A percentile compares a stretch with the other conserved stretches of the same genome.
Conservation (phyloP, 2,113 vertebrate genomes). For the Aix galericulata region DNA sequence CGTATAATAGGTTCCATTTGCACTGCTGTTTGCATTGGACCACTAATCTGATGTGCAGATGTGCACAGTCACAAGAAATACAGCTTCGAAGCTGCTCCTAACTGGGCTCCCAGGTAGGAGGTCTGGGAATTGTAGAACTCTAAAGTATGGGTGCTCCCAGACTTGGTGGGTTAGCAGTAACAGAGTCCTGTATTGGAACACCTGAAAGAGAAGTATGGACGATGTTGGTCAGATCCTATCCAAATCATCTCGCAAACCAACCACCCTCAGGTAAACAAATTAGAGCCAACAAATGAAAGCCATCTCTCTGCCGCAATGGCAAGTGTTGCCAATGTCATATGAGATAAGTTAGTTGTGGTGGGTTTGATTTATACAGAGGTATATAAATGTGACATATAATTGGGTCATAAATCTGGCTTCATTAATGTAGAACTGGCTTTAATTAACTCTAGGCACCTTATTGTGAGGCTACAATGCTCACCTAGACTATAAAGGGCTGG, state of each 20-base stretch:
- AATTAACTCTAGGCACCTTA: constrained; percentile 22
- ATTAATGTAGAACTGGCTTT: constrained; percentile 45
- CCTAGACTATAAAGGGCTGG: constrained; percentile 28
- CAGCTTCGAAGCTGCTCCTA: not conserved
- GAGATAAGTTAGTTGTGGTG: constrained; percentile 58
- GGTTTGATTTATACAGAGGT: constrained; percentile 51
- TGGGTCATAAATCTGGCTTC: constrained; percentile 36
- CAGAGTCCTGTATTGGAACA: not conserved
- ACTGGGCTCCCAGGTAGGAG: not conserved
- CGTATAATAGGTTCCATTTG: not conserved
- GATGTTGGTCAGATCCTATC: constrained; percentile 4
- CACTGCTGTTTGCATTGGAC: not conserved
- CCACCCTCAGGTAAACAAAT: constrained; percentile 24
- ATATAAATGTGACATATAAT: constrained; percentile 18
- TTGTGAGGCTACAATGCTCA: not conserved
- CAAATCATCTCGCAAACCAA: not conserved
- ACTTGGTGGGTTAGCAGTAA: not conserved
- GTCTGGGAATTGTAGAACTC: not conserved
- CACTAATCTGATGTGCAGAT: not conserved
- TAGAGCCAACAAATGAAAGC: constrained; percentile 26
- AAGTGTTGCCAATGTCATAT: constrained; percentile 7
- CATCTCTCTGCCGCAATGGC: not conserved
- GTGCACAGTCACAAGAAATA: not conserved
- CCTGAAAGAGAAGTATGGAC: constrained; percentile 11
- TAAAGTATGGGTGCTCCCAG: not conserved